These are phyloP conservation scores for Drosophila grimshawi DNA, from an alignment of 1,140 invertebrate genomes.

Conservation along the genomic window DNA sequence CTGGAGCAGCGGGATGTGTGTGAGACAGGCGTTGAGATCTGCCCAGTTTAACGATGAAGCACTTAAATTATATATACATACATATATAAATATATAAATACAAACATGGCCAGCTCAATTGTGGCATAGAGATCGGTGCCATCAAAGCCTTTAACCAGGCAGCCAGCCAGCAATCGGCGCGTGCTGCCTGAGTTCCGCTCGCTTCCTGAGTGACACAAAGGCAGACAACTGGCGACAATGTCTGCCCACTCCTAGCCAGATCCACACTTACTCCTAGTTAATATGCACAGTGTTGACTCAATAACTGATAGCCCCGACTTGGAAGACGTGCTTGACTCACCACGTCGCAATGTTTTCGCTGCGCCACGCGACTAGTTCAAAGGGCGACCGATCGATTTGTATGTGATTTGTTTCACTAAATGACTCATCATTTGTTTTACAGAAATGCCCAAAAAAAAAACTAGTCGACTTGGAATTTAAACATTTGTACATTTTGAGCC, in stretches of 20 bases:
- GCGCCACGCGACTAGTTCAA: constrained; percentile 72
- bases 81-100: neutral
- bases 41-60: constrained; percentile 36
- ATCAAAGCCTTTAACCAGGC: constrained; percentile 46
- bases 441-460: constrained; percentile 6
- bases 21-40: constrained; percentile 46
- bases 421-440: constrained; percentile 54
- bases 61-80: constrained; percentile 6
- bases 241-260: neutral
- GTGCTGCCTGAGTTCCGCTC: constrained; percentile 71
- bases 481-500: neutral
- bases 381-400: constrained; percentile 50
- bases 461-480: constrained; percentile 4
- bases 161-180: constrained; percentile 43
- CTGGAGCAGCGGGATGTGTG: constrained; percentile 33
- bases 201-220: constrained; percentile 48
- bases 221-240: constrained; percentile 30
- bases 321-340: constrained; percentile 72
- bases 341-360: constrained; percentile 41
- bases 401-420: constrained; percentile 53
- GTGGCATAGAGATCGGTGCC: constrained; percentile 31
- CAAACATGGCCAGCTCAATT: constrained; percentile 18
- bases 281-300: constrained; percentile 59
- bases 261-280: constrained; percentile 53
- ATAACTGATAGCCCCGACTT: constrained; percentile 52